Evolutionary conservation across 2,888 invertebrate genomes (phyloP).

Genomic region (Tuta absoluta): DNA sequence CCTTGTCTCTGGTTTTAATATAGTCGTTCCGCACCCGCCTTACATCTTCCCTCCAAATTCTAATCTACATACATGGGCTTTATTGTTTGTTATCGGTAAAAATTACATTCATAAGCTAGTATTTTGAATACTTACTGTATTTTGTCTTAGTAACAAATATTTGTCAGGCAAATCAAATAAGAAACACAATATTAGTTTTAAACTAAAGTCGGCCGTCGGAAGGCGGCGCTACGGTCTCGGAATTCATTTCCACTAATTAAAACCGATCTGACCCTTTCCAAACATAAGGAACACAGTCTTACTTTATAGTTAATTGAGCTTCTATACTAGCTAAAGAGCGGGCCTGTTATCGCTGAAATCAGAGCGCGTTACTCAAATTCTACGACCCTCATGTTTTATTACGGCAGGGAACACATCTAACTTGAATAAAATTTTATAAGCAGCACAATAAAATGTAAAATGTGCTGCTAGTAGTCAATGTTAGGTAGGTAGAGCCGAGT

Average conservation of each 20-base stretch:
- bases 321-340: slow-evolving; percentile 39
- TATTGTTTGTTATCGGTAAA: slow-evolving; percentile 13
- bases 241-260: slow-evolving; percentile 44
- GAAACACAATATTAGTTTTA: slow-evolving; percentile 30
- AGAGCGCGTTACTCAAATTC: slow-evolving; percentile 13
- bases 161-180: slow-evolving; percentile 7
- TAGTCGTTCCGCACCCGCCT: slow-evolving; percentile 69
- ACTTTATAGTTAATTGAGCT: slow-evolving; percentile 44
- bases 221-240: slow-evolving; percentile 32
- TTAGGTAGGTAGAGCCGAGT: slow-evolving; percentile 57
- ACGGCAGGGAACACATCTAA: slow-evolving; percentile 16
- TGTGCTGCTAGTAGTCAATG: slow-evolving; percentile 56
- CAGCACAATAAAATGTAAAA: slow-evolving; percentile 55
- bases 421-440: slow-evolving; percentile 37
- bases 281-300: slow-evolving; percentile 44
- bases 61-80: background rate
- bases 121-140: slow-evolving; percentile 5
- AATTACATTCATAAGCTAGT: background rate
- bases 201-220: slow-evolving; percentile 31
- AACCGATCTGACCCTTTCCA: slow-evolving; percentile 40
- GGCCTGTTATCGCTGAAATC: slow-evolving; percentile 34
- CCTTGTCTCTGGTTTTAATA: slow-evolving; percentile 78
- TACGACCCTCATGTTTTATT: slow-evolving; percentile 24
- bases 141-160: background rate
- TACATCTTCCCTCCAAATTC: slow-evolving; percentile 64